Conservation (phyloP, 2,113 vertebrate species). For the Peromyscus maniculatus region DNA sequence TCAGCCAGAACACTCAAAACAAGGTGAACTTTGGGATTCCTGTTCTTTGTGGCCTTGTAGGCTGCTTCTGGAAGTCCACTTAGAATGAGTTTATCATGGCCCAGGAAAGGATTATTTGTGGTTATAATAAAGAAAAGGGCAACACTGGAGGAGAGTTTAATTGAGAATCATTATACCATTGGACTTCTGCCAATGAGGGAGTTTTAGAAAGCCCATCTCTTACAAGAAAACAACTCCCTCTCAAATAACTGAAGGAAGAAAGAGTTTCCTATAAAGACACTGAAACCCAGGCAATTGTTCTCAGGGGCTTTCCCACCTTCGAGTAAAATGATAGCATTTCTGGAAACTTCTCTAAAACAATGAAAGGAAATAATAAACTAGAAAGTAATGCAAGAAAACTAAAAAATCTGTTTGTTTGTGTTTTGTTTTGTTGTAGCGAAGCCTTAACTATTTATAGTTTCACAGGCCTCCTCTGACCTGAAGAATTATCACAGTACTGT, state of each 20-base stretch:
- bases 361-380: not conserved
- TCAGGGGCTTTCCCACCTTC: not conserved
- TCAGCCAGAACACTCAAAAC: not conserved
- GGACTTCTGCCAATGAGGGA: conserved; percentile 59
- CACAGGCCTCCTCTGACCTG: not conserved
- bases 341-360: conserved; percentile 36
- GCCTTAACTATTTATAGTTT: not conserved
- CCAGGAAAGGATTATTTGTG: conserved; percentile 73
- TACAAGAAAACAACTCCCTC: conserved; percentile 36
- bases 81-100: not conserved
- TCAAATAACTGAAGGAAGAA: not conserved
- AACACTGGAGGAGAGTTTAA: conserved; percentile 79
- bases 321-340: conserved; percentile 33
- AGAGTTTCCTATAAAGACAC: not conserved
- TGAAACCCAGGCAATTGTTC: conserved; percentile 30
- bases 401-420: not conserved
- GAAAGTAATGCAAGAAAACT: conserved; percentile 21
- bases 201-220: conserved; percentile 66
- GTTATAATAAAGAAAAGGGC: conserved; percentile 70
- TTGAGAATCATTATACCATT: conserved; percentile 75
- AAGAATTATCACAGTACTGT: not conserved
- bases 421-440: conserved; percentile 29
- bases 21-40: not conserved
- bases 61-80: conserved; percentile 14
- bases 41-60: not conserved